Evolutionary conservation across 1,140 invertebrate genomes (phyloP).

Genomic region (silkworm (Bombyx mori)): DNA sequence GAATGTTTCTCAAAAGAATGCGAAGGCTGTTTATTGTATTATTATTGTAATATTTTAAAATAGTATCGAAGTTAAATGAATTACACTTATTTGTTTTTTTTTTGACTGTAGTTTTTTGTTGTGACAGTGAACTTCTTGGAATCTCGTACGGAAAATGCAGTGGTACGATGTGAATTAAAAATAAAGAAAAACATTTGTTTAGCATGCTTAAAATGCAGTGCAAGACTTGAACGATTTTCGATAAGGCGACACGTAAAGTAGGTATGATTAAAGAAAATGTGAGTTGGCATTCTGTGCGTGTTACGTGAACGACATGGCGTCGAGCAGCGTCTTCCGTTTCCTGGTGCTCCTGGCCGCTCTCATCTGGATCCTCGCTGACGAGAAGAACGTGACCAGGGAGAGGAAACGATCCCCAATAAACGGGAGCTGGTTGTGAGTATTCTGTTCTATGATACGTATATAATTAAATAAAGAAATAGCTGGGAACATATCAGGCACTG

Average conservation of each 20-base stretch:
- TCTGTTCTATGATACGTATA: neutral
- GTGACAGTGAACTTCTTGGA: no score
- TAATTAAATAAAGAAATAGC: neutral
- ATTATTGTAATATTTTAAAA: no score
- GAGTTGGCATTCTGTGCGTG: constrained; percentile 23
- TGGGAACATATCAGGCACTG: no score
- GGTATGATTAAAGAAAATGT: constrained; percentile 13
- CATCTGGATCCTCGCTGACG: constrained; percentile 37
- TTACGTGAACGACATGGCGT: constrained; percentile 36
- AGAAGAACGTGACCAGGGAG: constrained; percentile 21
- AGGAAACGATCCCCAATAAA: constrained; percentile 49
- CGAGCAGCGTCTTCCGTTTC: constrained; percentile 35
- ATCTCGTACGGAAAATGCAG: no score
- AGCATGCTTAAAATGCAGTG: neutral
- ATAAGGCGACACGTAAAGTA: no score
- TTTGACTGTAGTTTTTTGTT: no score
- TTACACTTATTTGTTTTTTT: no score
- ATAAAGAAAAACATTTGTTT: neutral
- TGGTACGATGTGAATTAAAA: neutral
- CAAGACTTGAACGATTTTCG: no score
- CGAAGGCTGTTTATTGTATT: no score
- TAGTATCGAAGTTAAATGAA: no score
- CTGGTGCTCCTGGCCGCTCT: constrained; percentile 39
- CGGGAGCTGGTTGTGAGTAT: constrained; percentile 66
- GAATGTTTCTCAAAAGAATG: no score